Percentiles rank a stretch among this genome's conserved stretches.
Evolutionary conservation across 2,113 vertebrate species (phyloP).

Genomic region (Elephantulus edwardii): DNA sequence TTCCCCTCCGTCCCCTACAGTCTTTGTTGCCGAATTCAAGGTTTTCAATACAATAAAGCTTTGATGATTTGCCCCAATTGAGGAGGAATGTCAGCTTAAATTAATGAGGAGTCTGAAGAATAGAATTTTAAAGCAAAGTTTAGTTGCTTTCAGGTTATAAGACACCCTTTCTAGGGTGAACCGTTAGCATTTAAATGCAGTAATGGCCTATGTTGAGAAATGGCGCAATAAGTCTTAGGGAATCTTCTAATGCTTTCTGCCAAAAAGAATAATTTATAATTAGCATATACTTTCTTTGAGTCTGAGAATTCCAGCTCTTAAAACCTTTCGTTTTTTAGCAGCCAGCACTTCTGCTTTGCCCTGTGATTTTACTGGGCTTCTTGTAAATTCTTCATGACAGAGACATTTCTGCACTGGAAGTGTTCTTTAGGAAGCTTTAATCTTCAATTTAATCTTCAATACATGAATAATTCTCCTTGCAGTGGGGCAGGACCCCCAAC

Average conservation of each 20-base stretch:
- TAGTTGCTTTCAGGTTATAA: conserved; percentile 27
- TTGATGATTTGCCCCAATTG: conserved; percentile 64
- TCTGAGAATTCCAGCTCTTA: conserved; percentile 9
- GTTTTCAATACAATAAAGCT: conserved; percentile 66
- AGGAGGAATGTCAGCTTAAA: conserved; percentile 71
- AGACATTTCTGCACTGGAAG: neutral
- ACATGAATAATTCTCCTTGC: neutral
- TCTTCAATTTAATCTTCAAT: neutral
- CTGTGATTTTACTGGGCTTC: conserved; percentile 19
- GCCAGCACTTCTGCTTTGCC: neutral
- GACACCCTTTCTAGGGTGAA: conserved; percentile 41
- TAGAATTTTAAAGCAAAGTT: conserved; percentile 51
- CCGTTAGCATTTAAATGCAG: conserved; percentile 29
- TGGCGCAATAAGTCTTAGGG: conserved; percentile 23
- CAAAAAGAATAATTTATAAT: conserved; percentile 36
- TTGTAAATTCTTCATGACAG: neutral
- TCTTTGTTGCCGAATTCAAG: conserved; percentile 70
- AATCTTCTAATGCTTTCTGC: conserved; percentile 14
- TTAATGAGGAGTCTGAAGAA: conserved; percentile 69
- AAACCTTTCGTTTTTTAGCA: conserved; percentile 10
- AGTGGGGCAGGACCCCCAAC: too few relatives aligned
- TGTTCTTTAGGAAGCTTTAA: neutral
- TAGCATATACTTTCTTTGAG: conserved; percentile 34
- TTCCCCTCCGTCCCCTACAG: neutral
- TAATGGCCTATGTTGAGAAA: conserved; percentile 52